Evolutionary conservation across 2,888 invertebrate species (phyloP).

Genomic region (Gibbula magus): DNA sequence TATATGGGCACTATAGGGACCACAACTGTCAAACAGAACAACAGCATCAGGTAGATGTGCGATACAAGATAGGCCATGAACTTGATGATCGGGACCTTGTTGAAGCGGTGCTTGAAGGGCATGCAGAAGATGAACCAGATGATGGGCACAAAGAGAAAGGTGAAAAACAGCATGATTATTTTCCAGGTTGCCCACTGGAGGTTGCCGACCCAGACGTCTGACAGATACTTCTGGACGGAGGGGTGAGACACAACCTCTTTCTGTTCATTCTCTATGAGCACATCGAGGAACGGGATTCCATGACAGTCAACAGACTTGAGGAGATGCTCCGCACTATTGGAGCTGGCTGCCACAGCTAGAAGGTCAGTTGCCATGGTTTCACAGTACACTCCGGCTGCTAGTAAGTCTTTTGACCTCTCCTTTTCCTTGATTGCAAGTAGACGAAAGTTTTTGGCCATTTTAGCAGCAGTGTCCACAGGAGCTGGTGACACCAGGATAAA

Average conservation of each 20-base stretch:
- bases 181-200: slow-evolving; percentile 97
- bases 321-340: slow-evolving; percentile 94
- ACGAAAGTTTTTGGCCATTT: slow-evolving; percentile 86
- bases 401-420: slow-evolving; percentile 96
- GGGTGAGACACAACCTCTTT: slow-evolving; percentile 95
- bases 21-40: slow-evolving; percentile 86
- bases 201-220: slow-evolving; percentile 97
- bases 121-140: slow-evolving; percentile 97
- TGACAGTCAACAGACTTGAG: slow-evolving; percentile 95
- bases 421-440: slow-evolving; percentile 94
- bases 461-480: slow-evolving; percentile 98
- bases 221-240: slow-evolving; percentile 94
- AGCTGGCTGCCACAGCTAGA: slow-evolving; percentile 92
- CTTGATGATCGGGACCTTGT: slow-evolving; percentile 99
- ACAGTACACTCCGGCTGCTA: slow-evolving; percentile 95
- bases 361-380: slow-evolving; percentile 98
- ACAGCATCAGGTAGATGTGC: slow-evolving; percentile 96
- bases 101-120: slow-evolving; percentile 94
- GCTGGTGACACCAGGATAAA: slow-evolving; percentile 99
- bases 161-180: slow-evolving; percentile 88
- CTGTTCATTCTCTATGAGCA: slow-evolving; percentile 98
- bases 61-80: slow-evolving; percentile 99
- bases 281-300: slow-evolving; percentile 95
- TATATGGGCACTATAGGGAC: slow-evolving; percentile 73
- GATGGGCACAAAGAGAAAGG: slow-evolving; percentile 92